Evolutionary conservation across 53 echinoderm and acorn worm genomes (phyloP).

Genomic region (Glandiceps talaboti): DNA sequence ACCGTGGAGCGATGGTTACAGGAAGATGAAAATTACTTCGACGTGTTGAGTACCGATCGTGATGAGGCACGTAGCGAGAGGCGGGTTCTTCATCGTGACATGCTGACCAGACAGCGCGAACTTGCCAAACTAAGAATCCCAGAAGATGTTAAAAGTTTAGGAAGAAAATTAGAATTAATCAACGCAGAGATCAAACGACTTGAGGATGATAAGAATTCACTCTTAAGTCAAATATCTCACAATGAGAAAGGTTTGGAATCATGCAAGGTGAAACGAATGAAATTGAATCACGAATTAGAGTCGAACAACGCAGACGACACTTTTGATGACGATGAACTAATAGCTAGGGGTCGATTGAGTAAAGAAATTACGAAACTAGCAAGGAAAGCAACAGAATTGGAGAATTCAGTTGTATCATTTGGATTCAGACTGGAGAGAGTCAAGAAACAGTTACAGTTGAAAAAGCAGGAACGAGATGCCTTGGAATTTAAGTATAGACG

Average conservation of each 20-base stretch:
- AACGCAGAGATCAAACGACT: neutral
- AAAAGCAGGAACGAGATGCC: neutral
- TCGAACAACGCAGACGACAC: neutral
- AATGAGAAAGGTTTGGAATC: neutral
- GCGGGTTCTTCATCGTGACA: neutral
- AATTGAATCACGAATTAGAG: neutral
- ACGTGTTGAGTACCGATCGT: neutral
- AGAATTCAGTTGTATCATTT: neutral
- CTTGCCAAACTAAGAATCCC: neutral
- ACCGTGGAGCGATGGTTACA: neutral
- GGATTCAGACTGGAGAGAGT: neutral
- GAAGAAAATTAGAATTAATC: neutral
- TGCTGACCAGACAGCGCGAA: neutral
- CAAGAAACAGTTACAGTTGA: neutral
- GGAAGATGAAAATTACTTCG: neutral
- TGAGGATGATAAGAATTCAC: neutral
- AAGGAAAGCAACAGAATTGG: neutral
- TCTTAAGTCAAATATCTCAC: neutral
- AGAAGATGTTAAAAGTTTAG: neutral
- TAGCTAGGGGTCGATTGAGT: neutral
- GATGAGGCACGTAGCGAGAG: neutral
- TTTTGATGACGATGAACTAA: neutral
- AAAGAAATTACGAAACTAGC: neutral
- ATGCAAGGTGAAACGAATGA: neutral
- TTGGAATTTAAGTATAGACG: neutral